Evolutionary conservation across 2,888 invertebrate species (phyloP), one percentile per base, ranked within the genome.

Genomic region (Yponomeuta malinellus): DNA sequence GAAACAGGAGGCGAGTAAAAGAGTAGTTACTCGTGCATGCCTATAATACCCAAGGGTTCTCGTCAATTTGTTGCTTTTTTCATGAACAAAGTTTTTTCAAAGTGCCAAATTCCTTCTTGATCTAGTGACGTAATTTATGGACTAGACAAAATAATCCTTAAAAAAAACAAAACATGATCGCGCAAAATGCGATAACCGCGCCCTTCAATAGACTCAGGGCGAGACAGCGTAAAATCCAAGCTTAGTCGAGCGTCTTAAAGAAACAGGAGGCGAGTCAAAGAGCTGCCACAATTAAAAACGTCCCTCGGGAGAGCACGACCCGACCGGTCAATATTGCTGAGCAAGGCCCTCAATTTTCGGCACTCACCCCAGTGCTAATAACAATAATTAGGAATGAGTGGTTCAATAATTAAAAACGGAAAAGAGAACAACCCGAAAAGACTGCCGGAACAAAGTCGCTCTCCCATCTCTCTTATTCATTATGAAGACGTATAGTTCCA

Each of bases 341-440:
- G 52, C 52, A 78, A 87, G 89, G 86, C 91, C 91, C 91, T 90
- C 90, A 91, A 91, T 91, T 90, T 91, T 89, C 91, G 89, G 89
- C 91, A 89, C 90, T 89, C 85, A 81, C 91, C 89, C 90, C 83
- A 81, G 81, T 87, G 88, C 92, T 93, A 92, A 92, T 93, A 93
- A 93, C 91, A 92, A 93, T 93, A 93, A 93, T 93, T 93, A 93
- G 93, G 87, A 92, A 93, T 93, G 93, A 93, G 93, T 93, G 93
- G 92, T 92, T 92, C 93, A 90, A 92, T 93, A 93, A 93, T 93
- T 93, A 93, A 93, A 93, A 93, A 93, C 93, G 93, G 92, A 92
- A 87, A 91, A 89, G 90, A 88, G 88, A 89, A 88, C 85, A 86
- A 85, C 87, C 84, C 82, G 83, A 83, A 87, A 89, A 89, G 88